Base-by-base conservation (phyloP, 2,888 invertebrate species). In the Hemistola chrysoprasaria region DNA sequence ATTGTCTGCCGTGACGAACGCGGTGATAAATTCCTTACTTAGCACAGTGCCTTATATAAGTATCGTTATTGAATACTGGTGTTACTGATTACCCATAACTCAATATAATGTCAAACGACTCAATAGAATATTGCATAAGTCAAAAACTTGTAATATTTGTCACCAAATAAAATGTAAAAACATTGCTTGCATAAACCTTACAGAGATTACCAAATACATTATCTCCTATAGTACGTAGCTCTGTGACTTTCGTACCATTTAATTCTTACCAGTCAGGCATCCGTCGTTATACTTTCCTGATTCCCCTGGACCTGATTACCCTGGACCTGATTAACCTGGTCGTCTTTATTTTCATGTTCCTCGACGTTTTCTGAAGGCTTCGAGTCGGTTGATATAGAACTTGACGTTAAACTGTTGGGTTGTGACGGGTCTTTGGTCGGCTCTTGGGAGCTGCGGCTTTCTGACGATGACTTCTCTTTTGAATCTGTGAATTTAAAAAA, bases 371-470 rank as follows among this genome's bases (percentile, higher is more conserved):
- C 82, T 1, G 79, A 78, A 1, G 78, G 78, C 57, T 83, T 82
- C 11, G 83, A 84, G 53, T 88, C 87, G 11, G 72, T 83, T 1
- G 87, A 85, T 50, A 81, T 80, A 3, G 83, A 82, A 47, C 84
- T 84, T 1, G 87, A 86, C 0, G 87, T 82, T 0, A 86, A 56
- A 32, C 87, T 88, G 70, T 81, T 78, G 0, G 87, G 79, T 47
- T 85, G 85, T 1, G 87, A 86, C 0, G 77, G 70, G 21, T 86
- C 86, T 63, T 84, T 87, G 56, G 83, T 78, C 21, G 84, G 79
- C 23, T 86, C 87, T 61, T 82, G 84, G 1, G 84, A 81, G 48
- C 65, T 76, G 23, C 85, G 68, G 11, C 36, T 32, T 7, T 81
- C 81, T 3, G 71, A 41, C 34, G 24, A 39, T 0, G 70, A 59